A percentile compares a stretch with the other conserved stretches of the same genome.
Evolutionary conservation across 2,113 vertebrate genomes (phyloP).

Genomic region (Rhineura floridana): DNA sequence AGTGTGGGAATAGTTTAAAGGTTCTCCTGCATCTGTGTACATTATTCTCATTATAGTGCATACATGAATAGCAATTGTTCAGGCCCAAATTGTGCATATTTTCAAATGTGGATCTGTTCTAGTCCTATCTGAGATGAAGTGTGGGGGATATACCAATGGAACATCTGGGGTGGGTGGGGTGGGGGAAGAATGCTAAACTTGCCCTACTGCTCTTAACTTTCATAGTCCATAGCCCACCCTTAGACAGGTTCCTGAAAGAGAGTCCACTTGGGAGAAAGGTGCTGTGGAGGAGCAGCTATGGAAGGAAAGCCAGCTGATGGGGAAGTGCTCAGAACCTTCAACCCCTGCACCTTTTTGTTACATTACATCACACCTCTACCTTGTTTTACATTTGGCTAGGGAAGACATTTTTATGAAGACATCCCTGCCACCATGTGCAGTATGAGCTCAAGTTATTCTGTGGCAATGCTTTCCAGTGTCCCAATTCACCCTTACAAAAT

Average conservation of each 20-base stretch:
- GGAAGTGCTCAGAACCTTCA: neutral
- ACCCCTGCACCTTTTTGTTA: neutral
- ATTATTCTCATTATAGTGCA: neutral
- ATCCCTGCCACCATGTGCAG: neutral
- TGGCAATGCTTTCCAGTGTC: neutral
- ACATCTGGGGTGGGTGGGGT: neutral
- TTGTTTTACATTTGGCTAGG: neutral
- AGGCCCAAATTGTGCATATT: neutral
- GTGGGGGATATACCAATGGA: neutral
- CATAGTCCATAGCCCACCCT: neutral
- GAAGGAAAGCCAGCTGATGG: too few relatives aligned
- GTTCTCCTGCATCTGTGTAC: neutral
- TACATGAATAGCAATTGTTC: neutral
- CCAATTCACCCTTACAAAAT: neutral
- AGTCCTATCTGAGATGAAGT: neutral
- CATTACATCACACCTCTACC: neutral
- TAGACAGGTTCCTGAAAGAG: neutral
- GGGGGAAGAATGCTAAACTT: neutral
- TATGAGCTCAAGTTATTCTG: neutral
- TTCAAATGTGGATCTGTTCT: neutral
- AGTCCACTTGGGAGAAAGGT: neutral
- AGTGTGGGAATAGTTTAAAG: neutral
- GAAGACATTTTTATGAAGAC: neutral
- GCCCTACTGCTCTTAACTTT: neutral
- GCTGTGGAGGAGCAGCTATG: neutral